Base-by-base conservation (phyloP, 2,797 vertebrate species). In the Diceros bicornis region DNA sequence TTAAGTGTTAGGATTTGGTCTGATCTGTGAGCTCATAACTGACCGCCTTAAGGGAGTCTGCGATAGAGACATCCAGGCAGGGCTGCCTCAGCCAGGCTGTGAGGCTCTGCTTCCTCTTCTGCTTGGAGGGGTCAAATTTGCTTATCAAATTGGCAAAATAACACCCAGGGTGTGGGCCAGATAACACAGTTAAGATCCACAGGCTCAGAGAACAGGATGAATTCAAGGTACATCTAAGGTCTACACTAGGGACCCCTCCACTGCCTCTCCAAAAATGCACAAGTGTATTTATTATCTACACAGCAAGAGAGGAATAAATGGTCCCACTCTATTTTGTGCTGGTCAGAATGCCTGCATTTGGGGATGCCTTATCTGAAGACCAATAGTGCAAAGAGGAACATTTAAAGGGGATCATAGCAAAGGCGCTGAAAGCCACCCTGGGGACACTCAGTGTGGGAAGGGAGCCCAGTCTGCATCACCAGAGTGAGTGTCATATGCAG, bases 81-180 rank as follows among this genome's bases (percentile, higher is more conserved):
- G 11, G 32, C 55, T 64, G n/a, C n/a, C 72, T 61, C 4, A 0
- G 69, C 27, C 71, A n/a, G 25, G 44, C 72, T 83, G 29, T 52
- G 66, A 90, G 44, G 61, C 41, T 18, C 34, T 32, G 44, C 57
- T 88, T 55, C 34, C 77, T 87, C 59, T 91, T 71, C 50, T 23
- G 9, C 41, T 16, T 0, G 10, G 27, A 85, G 9, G 75, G 32
- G 20, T 50, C 59, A 61, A 44, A 72, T 74, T 25, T 90, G 66
- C 72, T 96, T 61, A 91, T n/a, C 71, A 88, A 96, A 92, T n/a
- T 32, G 55, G 57, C n/a, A 44, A 79, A 79, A 23, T 14, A 21
- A 69, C 18, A 59, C 27, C 20, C 4, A 44, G 44, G 29, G 10
- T 32, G 17, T 29, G 6, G 75, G 61, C 27, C 64, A 83, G 64